Base-by-base conservation (phyloP, 2,797 vertebrate genomes). In the Morus bassanus region DNA sequence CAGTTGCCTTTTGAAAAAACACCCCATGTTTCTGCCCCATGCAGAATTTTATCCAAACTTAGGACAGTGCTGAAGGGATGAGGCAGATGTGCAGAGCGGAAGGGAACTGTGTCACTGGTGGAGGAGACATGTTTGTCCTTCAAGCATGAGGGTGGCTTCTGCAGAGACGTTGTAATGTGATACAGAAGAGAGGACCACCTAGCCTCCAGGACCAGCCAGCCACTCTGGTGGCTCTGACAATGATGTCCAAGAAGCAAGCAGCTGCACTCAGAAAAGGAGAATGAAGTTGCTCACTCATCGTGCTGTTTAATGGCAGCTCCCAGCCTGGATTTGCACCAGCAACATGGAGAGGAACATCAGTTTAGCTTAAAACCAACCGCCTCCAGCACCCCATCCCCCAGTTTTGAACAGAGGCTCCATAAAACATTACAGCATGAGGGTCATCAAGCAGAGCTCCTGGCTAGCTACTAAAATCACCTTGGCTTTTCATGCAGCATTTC, bases 21-120 rank as follows among this genome's bases (percentile, higher is more conserved):
- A 4, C 1, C 2, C 3, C 31, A 6, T 3, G 1, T 56, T 76
- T 82, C 59, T 6, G 1, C 12, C 25, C 45, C 2, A 0, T 13
- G 45, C 8, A 23, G 19, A 30, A 31, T 60, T 92, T 60, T 54
- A 64, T 10, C 50, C 37, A 46, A 4, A n/a, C 11, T 18, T 8
- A 43, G 39, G 76, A 10, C 1, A 4, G 39, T 2, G 46, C 46
- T 46, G 46, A 68, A 24, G 23, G 13, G 18, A 5, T 35, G 10
- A 54, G 59, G n/a, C 8, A 39, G 35, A 23, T 3, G 28, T 37
- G 28, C 37, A 79, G 76, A 56, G 46, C 35, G 60, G 60, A 60
- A 83, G 13, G 48, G 22, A 78, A 1, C 30, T 0, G 0, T 12
- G 33, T 15, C 45, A 9, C 31, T 13, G 76, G 12, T 22, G 37